A percentile compares a stretch with the other conserved stretches of the same genome.
These are phyloP conservation scores for Anguilla rostrata DNA, from an alignment of 2,113 vertebrate genomes.

Conservation along the genomic window DNA sequence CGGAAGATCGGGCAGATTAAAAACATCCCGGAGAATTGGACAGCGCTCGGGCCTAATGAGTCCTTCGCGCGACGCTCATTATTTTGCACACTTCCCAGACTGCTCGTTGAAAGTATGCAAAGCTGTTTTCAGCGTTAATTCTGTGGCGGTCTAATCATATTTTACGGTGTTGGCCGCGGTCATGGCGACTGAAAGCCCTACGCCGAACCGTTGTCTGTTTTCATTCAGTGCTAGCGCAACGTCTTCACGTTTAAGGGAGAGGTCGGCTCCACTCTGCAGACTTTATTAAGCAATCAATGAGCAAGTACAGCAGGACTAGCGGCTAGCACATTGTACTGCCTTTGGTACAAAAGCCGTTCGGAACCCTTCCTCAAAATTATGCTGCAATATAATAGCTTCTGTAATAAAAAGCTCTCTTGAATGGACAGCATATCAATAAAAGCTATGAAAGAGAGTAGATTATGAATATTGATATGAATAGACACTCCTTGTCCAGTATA, in stretches of 20 bases:
- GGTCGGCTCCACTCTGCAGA: neutral
- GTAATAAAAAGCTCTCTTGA: neutral
- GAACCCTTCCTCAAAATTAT: neutral
- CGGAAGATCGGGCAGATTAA: constrained; percentile 27
- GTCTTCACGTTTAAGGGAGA: neutral
- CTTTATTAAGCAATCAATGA: neutral
- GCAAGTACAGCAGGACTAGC: neutral
- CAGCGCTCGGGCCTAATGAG: constrained; percentile 18
- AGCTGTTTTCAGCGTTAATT: neutral
- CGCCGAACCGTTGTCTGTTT: neutral
- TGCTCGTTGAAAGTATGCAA: neutral
- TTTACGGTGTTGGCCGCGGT: neutral
- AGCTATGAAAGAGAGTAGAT: neutral
- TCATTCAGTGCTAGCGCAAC: neutral
- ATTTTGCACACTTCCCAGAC: neutral
- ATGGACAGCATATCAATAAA: neutral
- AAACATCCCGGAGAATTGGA: neutral
- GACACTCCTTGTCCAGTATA: neutral
- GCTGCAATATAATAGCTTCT: neutral
- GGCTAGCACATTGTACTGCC: neutral
- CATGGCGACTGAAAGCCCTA: neutral
- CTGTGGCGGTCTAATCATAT: constrained; percentile 4
- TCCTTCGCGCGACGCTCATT: constrained; percentile 13
- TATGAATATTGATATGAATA: neutral
- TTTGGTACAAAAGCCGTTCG: neutral